Conservation (phyloP, 2,888 invertebrate genomes). For the Leptinotarsa rubiginosa region DNA sequence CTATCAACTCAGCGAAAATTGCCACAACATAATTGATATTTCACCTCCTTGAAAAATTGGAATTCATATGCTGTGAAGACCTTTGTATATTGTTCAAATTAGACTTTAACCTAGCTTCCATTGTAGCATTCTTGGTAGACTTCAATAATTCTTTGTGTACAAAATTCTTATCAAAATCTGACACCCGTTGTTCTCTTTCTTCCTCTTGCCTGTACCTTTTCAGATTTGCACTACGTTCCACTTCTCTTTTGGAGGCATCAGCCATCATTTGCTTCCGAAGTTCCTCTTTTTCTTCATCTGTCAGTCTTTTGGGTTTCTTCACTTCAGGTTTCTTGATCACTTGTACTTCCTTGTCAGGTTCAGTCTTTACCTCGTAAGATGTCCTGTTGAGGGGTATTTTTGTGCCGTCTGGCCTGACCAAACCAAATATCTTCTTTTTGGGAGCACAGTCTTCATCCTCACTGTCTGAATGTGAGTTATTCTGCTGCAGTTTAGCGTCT, state of each 20-base stretch:
- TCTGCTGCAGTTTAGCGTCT: conserved; percentile 36
- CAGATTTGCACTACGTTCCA: conserved; percentile 74
- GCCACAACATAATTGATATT: conserved; percentile 5
- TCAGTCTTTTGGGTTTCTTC: conserved; percentile 64
- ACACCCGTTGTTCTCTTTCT: conserved; percentile 66
- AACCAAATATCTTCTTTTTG: conserved; percentile 62
- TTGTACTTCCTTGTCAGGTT: conserved; percentile 39
- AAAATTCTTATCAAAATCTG: conserved; percentile 70
- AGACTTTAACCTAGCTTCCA: conserved; percentile 87
- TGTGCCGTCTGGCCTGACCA: conserved; percentile 64
- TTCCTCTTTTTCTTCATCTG: conserved; percentile 77
- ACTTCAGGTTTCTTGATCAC: conserved; percentile 38
- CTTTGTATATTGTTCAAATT: conserved; percentile 92
- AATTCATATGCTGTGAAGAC: conserved; percentile 82
- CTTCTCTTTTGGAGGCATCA: conserved; percentile 80
- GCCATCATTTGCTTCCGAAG: conserved; percentile 84
- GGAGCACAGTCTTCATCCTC: conserved; percentile 54
- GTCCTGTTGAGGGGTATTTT: conserved; percentile 56
- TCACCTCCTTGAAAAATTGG: conserved; percentile 77
- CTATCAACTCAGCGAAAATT: background rate
- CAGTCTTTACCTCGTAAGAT: conserved; percentile 34
- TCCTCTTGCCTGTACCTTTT: conserved; percentile 74
- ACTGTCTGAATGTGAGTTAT: conserved; percentile 48
- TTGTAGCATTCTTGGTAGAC: conserved; percentile 75
- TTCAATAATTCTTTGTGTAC: conserved; percentile 74